These are phyloP conservation scores for Junco hyemalis DNA, from an alignment of 2,113 vertebrate genomes.

Conservation along the genomic window DNA sequence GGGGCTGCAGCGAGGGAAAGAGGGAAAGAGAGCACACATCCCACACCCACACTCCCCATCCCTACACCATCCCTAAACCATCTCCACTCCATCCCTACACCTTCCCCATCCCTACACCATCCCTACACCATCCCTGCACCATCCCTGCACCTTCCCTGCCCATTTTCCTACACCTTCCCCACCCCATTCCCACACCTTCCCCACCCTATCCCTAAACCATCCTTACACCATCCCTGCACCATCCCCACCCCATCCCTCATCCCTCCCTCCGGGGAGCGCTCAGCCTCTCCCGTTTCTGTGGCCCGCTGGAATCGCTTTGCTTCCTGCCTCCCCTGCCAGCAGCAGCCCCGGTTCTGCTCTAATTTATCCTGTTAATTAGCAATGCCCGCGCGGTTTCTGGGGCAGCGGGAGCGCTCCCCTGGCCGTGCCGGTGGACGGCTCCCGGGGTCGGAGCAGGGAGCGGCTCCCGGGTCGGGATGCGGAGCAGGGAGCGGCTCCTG, in stretches of 20 bases:
- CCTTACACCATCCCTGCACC: background rate
- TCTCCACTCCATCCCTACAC: fast-evolving
- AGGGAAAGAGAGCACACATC: fast-evolving
- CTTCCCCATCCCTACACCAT: fast-evolving
- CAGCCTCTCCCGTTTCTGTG: background rate
- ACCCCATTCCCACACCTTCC: background rate
- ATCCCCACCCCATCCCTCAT: too few relatives aligned
- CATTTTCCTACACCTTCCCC: fast-evolving
- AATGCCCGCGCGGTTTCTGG: fast-evolving
- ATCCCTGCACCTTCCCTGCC: background rate
- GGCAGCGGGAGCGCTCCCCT: background rate
- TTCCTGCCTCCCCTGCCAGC: fast-evolving
- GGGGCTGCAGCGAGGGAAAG: background rate
- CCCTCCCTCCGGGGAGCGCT: fast-evolving
- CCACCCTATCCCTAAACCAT: too few relatives aligned
- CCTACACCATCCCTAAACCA: background rate
- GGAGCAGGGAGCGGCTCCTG: too few relatives aligned
- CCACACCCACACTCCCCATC: too few relatives aligned
- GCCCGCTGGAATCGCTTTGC: fast-evolving
- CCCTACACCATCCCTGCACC: background rate
- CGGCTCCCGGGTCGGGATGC: too few relatives aligned
- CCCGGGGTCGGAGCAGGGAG: too few relatives aligned
- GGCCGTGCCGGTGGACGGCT: background rate
- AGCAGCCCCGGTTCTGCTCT: background rate
- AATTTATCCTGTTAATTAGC: background rate